Evolutionary conservation across 2,888 invertebrate genomes (phyloP).

Genomic region (Eilema sororculum): DNA sequence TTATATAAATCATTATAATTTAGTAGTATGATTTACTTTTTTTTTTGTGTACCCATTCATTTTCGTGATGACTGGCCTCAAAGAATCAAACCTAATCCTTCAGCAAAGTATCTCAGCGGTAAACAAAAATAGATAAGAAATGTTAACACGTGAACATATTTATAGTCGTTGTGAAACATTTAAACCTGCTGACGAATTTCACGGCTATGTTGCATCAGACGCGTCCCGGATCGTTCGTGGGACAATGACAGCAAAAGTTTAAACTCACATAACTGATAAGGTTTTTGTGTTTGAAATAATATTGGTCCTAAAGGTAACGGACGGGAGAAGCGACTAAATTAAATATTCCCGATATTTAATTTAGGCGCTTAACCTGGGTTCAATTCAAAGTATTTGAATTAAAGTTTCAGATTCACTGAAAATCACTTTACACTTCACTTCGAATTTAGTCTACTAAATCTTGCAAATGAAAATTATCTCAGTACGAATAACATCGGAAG

Average conservation of each 20-base stretch:
- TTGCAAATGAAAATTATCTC: too few species aligned
- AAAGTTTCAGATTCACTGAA: neutral
- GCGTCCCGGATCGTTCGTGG: slow-evolving; percentile 20
- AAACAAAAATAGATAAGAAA: slow-evolving; percentile 12
- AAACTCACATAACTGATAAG: neutral
- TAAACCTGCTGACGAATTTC: slow-evolving; percentile 25
- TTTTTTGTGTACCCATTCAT: neutral
- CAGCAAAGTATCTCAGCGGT: neutral
- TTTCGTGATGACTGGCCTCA: slow-evolving; percentile 5
- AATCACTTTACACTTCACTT: neutral
- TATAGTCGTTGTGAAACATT: slow-evolving; percentile 16
- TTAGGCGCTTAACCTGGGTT: neutral
- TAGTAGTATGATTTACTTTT: neutral
- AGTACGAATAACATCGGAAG: too few species aligned
- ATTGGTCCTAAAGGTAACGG: too few species aligned
- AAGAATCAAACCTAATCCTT: neutral
- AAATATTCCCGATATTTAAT: too few species aligned
- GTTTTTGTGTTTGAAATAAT: too few species aligned
- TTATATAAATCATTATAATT: too few species aligned
- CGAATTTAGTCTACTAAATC: neutral
- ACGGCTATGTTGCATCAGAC: slow-evolving; percentile 43
- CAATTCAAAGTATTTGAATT: neutral
- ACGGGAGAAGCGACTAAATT: too few species aligned
- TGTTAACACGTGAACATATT: slow-evolving; percentile 4
- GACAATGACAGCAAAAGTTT: neutral